phyloP scores from a whole-genome alignment of 2,113 vertebrate species.

The Dasyurus viverrinus region DNA sequence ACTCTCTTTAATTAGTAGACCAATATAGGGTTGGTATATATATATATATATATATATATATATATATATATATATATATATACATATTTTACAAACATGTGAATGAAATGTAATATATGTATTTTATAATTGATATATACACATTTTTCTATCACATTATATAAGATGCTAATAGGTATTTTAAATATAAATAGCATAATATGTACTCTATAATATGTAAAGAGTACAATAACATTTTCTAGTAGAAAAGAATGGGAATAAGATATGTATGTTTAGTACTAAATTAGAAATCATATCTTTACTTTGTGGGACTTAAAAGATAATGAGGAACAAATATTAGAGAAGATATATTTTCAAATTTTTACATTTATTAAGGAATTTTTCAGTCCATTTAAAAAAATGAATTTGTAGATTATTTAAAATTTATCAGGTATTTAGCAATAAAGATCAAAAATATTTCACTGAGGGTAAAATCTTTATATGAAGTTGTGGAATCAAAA shows the following conservation, averaged over 20 bases:
- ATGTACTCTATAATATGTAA: not conserved
- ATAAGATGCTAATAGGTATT: not conserved
- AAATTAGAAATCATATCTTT: conserved; percentile 9
- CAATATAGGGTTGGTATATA: not conserved
- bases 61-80: not conserved
- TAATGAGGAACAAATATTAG: conserved; percentile 39
- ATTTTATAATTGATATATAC: not conserved
- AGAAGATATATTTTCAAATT: conserved; percentile 30
- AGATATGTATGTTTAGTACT: not conserved
- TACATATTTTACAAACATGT: not conserved
- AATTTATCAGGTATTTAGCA: conserved; percentile 51
- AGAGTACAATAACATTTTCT: not conserved
- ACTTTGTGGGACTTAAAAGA: conserved; percentile 8
- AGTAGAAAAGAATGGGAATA: not conserved
- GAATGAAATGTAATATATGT: not conserved
- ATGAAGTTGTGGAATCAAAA: conserved; percentile 36
- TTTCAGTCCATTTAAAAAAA: conserved; percentile 57
- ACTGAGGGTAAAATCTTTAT: conserved; percentile 45
- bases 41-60: not conserved
- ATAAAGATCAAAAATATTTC: conserved; percentile 61
- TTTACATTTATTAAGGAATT: conserved; percentile 50
- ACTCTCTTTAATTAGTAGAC: not conserved
- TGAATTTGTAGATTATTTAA: conserved; percentile 54
- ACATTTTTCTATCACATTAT: not conserved
- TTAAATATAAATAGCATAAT: not conserved